Evolutionary conservation across 2,797 vertebrate species (phyloP).

Genomic region (Phaenicophaeus curvirostris): DNA sequence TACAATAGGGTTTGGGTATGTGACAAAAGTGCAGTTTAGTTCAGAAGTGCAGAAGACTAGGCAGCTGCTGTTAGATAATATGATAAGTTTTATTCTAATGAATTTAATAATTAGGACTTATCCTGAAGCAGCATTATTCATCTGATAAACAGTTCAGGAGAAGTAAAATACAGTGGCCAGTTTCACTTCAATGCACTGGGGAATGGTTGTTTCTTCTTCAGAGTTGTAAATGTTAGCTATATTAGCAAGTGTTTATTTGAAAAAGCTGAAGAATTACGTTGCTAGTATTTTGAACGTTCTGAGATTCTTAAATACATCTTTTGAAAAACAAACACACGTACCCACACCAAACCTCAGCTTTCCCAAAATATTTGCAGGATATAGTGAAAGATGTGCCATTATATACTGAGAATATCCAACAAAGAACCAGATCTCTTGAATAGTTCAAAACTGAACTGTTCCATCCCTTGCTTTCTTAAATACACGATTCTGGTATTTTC

Average conservation of each 20-base stretch:
- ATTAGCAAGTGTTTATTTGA: neutral
- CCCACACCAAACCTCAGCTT: neutral
- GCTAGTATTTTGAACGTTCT: neutral
- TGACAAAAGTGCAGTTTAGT: neutral
- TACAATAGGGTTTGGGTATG: fast-evolving
- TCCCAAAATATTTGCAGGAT: neutral
- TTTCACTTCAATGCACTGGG: neutral
- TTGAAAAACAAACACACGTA: neutral
- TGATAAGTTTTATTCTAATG: neutral
- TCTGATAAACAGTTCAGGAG: neutral
- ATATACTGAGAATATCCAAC: neutral
- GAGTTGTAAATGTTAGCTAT: neutral
- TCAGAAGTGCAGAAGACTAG: neutral
- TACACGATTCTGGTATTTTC: neutral
- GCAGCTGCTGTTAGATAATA: neutral
- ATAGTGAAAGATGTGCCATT: fast-evolving
- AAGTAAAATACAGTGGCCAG: neutral
- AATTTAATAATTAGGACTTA: neutral
- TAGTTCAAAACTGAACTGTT: neutral
- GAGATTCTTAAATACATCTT: neutral
- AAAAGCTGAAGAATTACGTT: neutral
- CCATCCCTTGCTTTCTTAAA: neutral
- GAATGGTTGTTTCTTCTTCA: neutral
- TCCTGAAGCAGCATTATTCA: neutral
- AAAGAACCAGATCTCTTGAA: neutral